Evolutionary conservation across 1,140 invertebrate species (phyloP), one percentile per base, ranked within the genome.

Genomic region (Scaptomyza montana): DNA sequence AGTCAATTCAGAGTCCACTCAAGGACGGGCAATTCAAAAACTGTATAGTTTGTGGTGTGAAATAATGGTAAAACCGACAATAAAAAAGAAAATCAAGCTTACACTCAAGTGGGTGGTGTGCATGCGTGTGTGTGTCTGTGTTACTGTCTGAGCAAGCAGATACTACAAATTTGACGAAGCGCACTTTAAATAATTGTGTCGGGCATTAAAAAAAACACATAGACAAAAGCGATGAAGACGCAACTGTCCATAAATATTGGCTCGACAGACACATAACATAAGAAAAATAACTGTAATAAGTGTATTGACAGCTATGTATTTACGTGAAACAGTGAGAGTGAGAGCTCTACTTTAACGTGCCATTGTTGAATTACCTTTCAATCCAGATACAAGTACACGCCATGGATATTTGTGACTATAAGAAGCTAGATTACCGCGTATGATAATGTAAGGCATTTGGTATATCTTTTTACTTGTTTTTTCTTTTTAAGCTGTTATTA

Each of bases 391-490:
- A 80, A 96, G 93, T 77, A 97, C 96, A 92, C 95, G 94, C 96
- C 96, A 96, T 92, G 96, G 96, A 93, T 96, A 96, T 93, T 95
- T 95, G 92, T 96, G 95, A 92, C 95, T 95, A 92, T 96, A 97
- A 54, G 96, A 96, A 91, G 95, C 95, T 91, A 97, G 94, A 94
- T 97, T 97, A 93, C 96, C 96, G 92, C 96, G 94, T 85, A 97
- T 96, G 93, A 97, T 94, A 94, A 97, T 96, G 95, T 96, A 96
- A 93, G 96, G 96, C 96, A 97, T 97, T 94, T 93, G 89, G 75
- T 74, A 78, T 70, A 45, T 50, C 16, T 56, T 63, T 41, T 71
- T 49, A 55, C 67, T 77, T 49, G 1, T 25, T 64, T 49, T 0
- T 53, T n/a, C n/a, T n/a, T n/a, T n/a, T n/a, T n/a, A n/a, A n/a